A percentile compares a stretch with the other conserved stretches of the same genome.
Evolutionary conservation across 2,797 vertebrate genomes (phyloP).

Genomic region (Bovichtus variegatus): DNA sequence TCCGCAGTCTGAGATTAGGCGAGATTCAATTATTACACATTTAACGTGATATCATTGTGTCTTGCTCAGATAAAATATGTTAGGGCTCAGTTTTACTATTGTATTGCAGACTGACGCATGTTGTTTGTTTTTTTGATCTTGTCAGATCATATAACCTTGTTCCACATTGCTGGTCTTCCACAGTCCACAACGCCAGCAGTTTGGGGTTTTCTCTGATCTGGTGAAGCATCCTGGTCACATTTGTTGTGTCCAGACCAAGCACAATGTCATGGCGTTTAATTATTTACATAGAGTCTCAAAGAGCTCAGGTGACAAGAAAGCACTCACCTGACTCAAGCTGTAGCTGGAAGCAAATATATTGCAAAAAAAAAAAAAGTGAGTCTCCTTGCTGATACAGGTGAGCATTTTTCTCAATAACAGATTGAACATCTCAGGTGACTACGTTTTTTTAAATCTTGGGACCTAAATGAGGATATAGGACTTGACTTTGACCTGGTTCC

Average conservation of each 20-base stretch:
- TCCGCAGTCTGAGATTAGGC: slow-evolving; percentile 34
- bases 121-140: background rate
- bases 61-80: too few relatives aligned
- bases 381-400: background rate
- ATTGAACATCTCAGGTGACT: background rate
- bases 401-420: background rate
- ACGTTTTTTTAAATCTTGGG: background rate
- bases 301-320: slow-evolving; percentile 47
- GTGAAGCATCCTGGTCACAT: background rate
- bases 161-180: background rate
- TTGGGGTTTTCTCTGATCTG: background rate
- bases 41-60: background rate
- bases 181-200: background rate
- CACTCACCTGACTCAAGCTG: slow-evolving; percentile 27
- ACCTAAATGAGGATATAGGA: background rate
- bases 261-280: slow-evolving; percentile 52
- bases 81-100: background rate
- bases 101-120: background rate
- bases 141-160: background rate
- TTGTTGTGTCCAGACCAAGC: background rate
- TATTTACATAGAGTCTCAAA: slow-evolving; percentile 63
- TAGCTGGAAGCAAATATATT: background rate
- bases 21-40: background rate
- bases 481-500: background rate
- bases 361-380: too few relatives aligned